Base-by-base conservation (phyloP, 1,140 invertebrate genomes). In the Oedothorax gibbosus region DNA sequence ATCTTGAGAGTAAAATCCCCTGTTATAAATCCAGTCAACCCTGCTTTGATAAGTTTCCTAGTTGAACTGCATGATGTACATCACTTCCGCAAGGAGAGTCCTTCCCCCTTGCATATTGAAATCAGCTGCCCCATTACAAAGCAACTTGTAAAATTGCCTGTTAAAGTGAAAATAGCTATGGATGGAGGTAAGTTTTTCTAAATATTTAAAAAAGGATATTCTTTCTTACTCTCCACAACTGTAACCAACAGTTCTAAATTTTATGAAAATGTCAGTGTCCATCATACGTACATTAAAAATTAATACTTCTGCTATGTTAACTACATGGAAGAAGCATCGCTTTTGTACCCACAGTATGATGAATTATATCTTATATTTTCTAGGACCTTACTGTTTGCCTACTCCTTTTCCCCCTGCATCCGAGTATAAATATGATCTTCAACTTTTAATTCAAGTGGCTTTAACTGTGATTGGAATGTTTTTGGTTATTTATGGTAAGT, bases 41-140 rank as follows among this genome's bases (percentile, higher is more conserved):
- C 83, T 21, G 64, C 75, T 56, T 62, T 76, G 12, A n/a, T 79
- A 0, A 78, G 53, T 62, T 85, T 85, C 14, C 18, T 49, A 35
- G 75, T 85, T 35, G 83, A 78, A 72, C 6, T 85, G 15, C 53
- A 56, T 35, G 83, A 85, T 56, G n/a, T 69, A 12, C 71, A 72
- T 50, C 50, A 35, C 15, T 64, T 85, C n/a, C 65, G 66, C 65
- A 69, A 65, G 54, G 56, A 18, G 9, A 76, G 79, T 21, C 9
- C 54, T 3, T 53, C 75, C 11, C 35, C 75, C 20, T 60, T 85
- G 0, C 57, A 85, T 56, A 35, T 85, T 54, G 83, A 85, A 51
- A 85, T 85, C 49, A 78, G 56, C 51, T 85, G 83, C 15, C 76
- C 83, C n/a, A 12, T 79, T 18, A 85, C 83, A 10, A 85, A 85